Conservation (phyloP, 1,140 invertebrate species). For the Bombus affinis region DNA sequence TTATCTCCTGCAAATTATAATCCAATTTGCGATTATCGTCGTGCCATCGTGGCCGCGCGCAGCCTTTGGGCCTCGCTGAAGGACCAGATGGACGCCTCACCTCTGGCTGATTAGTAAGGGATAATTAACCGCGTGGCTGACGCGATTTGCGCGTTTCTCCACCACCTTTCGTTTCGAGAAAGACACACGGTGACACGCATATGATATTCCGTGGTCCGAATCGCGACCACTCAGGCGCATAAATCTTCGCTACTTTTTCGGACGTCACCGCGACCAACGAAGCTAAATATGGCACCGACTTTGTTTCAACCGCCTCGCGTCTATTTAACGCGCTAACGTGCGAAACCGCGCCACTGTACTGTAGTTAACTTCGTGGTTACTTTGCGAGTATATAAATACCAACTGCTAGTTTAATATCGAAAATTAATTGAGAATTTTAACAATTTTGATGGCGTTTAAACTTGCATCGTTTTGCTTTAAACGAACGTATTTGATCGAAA, state of each 20-base stretch:
- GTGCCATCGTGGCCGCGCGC: constrained; percentile 61
- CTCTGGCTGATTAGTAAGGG: constrained; percentile 64
- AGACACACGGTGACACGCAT: no score
- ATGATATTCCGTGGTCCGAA: neutral
- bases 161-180: constrained; percentile 29
- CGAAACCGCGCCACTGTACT: neutral
- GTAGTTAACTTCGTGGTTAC: neutral
- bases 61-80: constrained; percentile 54
- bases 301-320: neutral
- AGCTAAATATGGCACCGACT: neutral
- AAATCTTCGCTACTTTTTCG: neutral
- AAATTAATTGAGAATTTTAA: neutral
- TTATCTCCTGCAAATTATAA: constrained; percentile 81
- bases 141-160: constrained; percentile 22
- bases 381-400: neutral
- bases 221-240: neutral
- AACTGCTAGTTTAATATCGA: neutral
- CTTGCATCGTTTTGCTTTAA: neutral
- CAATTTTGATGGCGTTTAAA: neutral
- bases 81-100: constrained; percentile 59
- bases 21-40: constrained; percentile 82
- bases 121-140: constrained; percentile 64
- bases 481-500: no score
- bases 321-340: neutral
- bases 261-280: neutral